A percentile compares a stretch with the other conserved stretches of the same genome.
These are phyloP conservation scores for Drosophila neonasuta DNA, from an alignment of 2,888 invertebrate species.

Conservation along the genomic window DNA sequence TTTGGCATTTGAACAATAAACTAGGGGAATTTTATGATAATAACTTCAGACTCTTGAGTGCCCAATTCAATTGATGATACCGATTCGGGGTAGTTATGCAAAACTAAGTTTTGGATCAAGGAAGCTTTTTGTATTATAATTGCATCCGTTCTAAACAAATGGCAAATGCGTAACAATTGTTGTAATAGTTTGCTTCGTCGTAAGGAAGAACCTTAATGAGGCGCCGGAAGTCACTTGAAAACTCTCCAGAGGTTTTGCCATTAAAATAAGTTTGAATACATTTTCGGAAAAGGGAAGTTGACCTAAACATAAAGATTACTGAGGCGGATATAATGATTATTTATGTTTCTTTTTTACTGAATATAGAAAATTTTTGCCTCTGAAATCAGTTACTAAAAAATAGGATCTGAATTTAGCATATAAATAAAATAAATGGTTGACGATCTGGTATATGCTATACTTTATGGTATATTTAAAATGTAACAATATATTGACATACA, in stretches of 20 bases:
- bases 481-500: too few relatives aligned
- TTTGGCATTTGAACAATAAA: slow-evolving; percentile 1
- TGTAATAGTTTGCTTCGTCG: neutral
- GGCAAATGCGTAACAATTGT: neutral
- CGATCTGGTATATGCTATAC: too few relatives aligned
- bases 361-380: too few relatives aligned
- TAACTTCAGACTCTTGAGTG: slow-evolving; percentile 35
- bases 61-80: slow-evolving; percentile 36
- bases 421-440: too few relatives aligned
- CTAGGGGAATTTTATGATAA: slow-evolving; percentile 42
- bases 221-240: slow-evolving; percentile 12
- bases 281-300: neutral
- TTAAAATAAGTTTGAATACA: neutral
- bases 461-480: too few relatives aligned
- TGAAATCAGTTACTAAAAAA: too few relatives aligned
- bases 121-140: slow-evolving; percentile 36
- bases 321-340: neutral
- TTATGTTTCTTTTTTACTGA: neutral
- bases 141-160: slow-evolving; percentile 25
- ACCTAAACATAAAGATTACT: neutral
- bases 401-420: too few relatives aligned
- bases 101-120: slow-evolving; percentile 29
- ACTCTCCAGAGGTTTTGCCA: neutral
- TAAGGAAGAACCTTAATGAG: slow-evolving; percentile 11
- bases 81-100: slow-evolving; percentile 45